phyloP scores from a whole-genome alignment of 2,888 invertebrate species.

The Bugula neritina region DNA sequence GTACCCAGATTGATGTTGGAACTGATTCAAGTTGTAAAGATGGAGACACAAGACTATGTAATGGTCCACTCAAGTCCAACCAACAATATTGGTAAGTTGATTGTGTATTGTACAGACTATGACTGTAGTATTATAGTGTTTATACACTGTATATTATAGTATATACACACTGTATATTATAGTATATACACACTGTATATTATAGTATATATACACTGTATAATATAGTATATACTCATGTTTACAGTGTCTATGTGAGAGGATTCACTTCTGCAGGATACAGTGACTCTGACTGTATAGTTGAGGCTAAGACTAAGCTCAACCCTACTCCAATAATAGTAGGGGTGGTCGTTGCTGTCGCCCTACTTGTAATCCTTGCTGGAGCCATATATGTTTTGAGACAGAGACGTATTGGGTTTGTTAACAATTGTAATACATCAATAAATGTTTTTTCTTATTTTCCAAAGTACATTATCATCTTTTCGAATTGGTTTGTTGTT shows the following conservation, averaged over 20 bases:
- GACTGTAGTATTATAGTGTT: too few species aligned
- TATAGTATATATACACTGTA: neutral
- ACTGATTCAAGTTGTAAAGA: neutral
- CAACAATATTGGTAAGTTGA: neutral
- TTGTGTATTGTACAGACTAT: too few species aligned
- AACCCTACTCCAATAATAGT: neutral
- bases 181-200: neutral
- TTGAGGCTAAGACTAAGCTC: neutral
- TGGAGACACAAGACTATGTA: neutral
- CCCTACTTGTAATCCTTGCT: neutral
- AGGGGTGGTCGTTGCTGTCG: neutral
- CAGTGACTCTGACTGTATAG: conserved; percentile 10
- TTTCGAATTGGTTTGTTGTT: too few species aligned
- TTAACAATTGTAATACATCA: too few species aligned
- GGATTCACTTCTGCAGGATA: conserved; percentile 4
- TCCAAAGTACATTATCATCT: too few species aligned
- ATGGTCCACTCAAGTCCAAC: neutral
- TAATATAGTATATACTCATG: neutral
- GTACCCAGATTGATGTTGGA: neutral
- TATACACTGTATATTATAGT: too few species aligned
- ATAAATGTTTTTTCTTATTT: too few species aligned
- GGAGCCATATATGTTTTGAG: neutral
- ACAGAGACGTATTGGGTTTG: neutral
- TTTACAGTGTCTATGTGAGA: conserved; percentile 12
- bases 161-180: neutral